These are phyloP conservation scores for Gallinago undulata DNA, from an alignment of 2,113 vertebrate genomes.

Conservation along the genomic window DNA sequence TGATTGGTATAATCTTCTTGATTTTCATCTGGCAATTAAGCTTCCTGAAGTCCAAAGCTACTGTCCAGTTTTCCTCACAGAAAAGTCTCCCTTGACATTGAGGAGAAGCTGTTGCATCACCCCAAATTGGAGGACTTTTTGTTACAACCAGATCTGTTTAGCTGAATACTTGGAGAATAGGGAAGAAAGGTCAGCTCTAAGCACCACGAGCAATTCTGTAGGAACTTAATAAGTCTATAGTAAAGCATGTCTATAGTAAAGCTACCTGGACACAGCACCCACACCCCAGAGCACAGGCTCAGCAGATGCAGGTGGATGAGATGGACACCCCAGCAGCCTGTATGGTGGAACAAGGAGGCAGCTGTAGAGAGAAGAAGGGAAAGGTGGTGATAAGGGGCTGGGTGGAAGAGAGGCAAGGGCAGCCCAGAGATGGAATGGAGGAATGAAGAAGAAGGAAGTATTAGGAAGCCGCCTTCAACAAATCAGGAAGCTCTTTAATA, in stretches of 20 bases:
- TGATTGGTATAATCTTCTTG: neutral
- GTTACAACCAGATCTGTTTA: neutral
- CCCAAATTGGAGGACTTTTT: neutral
- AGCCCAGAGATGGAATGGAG: neutral
- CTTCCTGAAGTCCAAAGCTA: neutral
- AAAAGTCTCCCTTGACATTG: neutral
- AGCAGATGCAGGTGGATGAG: neutral
- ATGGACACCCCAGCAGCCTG: neutral
- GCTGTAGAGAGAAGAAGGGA: neutral
- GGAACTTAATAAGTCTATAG: neutral
- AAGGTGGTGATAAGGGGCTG: neutral
- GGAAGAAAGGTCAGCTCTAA: neutral
- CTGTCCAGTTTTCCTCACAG: neutral
- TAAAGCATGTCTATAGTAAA: neutral
- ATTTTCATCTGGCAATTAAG: neutral
- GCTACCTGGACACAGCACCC: neutral
- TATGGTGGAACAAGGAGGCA: neutral
- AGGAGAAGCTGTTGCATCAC: neutral
- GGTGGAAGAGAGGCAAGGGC: neutral
- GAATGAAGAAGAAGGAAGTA: neutral
- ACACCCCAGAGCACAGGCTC: neutral
- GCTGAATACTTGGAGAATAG: neutral
- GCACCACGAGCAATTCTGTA: neutral
- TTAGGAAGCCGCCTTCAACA: neutral
- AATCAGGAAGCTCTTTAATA: neutral